phyloP scores from a whole-genome alignment of 2,888 invertebrate species.

The Cerastis leucographa region DNA sequence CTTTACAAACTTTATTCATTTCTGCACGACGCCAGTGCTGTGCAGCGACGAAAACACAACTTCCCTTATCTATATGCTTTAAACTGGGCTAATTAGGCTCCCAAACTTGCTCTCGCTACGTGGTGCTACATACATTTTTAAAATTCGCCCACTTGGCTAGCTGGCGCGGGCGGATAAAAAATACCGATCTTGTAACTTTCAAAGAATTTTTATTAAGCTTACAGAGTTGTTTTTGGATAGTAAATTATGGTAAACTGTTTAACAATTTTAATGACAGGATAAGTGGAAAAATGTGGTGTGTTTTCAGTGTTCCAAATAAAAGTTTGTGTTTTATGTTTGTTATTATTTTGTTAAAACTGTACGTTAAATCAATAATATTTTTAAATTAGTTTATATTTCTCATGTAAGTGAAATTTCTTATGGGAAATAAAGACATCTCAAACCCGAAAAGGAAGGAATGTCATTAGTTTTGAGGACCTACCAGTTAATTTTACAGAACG shows the following conservation, averaged over 20 bases:
- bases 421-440: no score
- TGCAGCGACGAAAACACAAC: slow-evolving; percentile 25
- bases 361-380: no score
- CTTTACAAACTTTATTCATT: slow-evolving; percentile 43
- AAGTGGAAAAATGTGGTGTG: not conserved
- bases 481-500: not conserved
- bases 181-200: slow-evolving; percentile 42
- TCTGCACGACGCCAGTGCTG: slow-evolving; percentile 26
- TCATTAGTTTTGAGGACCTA: not conserved
- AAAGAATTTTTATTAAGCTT: slow-evolving; percentile 46
- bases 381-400: no score
- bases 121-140: slow-evolving; percentile 62
- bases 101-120: slow-evolving; percentile 50
- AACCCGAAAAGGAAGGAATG: not conserved
- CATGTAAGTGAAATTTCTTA: no score
- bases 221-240: slow-evolving; percentile 26
- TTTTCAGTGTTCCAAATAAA: not conserved
- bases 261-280: slow-evolving; percentile 11
- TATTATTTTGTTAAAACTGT: no score
- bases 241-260: slow-evolving; percentile 45
- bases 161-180: slow-evolving; percentile 41
- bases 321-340: no score
- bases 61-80: slow-evolving; percentile 38
- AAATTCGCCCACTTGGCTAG: slow-evolving; percentile 53
- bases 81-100: slow-evolving; percentile 54